phyloP scores from a whole-genome alignment of 2,888 invertebrate genomes.

The Rhamnusium bicolor region DNA sequence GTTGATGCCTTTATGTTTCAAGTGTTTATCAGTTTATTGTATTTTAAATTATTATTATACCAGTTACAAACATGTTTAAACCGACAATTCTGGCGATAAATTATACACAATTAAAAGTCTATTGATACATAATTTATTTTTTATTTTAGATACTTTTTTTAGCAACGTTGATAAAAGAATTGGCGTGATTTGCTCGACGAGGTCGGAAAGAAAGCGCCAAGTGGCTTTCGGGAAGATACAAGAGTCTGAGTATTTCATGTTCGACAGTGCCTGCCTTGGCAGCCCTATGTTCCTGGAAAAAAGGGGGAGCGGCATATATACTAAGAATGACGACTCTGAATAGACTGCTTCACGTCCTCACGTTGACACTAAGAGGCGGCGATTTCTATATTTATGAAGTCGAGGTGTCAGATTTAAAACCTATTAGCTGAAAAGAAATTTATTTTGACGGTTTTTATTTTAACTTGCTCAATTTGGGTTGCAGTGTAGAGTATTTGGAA shows the following conservation, averaged over 20 bases:
- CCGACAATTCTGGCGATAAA: no score
- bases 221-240: constrained; percentile 66
- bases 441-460: not conserved
- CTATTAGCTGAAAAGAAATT: constrained; percentile 46
- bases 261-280: constrained; percentile 78
- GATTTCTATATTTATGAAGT: constrained; percentile 69
- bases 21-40: no score
- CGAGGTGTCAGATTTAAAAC: constrained; percentile 58
- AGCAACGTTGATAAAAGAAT: constrained; percentile 69
- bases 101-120: no score
- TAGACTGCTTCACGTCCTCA: constrained; percentile 77
- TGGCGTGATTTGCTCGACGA: constrained; percentile 75
- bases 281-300: constrained; percentile 76
- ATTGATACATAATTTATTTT: no score
- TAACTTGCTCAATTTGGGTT: not conserved
- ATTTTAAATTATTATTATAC: no score
- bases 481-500: not conserved
- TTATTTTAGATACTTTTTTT: constrained; percentile 73
- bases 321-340: constrained; percentile 69
- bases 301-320: constrained; percentile 73
- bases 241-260: constrained; percentile 78
- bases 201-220: constrained; percentile 69
- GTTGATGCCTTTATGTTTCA: no score
- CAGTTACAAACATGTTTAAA: no score
- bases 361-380: constrained; percentile 73